Evolutionary conservation across 2,113 vertebrate genomes (phyloP).

Genomic region (Piaya cayana): DNA sequence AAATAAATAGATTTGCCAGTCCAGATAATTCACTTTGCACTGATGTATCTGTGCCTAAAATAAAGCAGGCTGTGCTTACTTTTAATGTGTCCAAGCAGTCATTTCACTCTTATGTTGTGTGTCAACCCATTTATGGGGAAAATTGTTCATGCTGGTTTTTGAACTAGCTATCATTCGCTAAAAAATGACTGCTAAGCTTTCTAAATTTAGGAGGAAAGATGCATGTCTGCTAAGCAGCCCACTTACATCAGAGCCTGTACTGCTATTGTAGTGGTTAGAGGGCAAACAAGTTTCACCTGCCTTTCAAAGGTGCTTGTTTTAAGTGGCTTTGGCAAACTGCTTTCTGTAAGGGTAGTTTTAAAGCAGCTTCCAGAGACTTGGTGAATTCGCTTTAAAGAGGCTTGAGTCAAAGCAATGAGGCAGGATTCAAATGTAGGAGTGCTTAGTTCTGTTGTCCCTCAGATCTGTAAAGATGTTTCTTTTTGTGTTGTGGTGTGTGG

Average conservation of each 20-base stretch:
- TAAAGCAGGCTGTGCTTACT: slow-evolving; percentile 17
- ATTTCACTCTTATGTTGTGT: neutral
- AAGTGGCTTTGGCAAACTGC: neutral
- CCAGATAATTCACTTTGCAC: neutral
- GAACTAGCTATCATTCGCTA: neutral
- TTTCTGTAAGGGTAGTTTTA: neutral
- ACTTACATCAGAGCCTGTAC: neutral
- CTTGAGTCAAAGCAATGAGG: neutral
- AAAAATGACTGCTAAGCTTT: neutral
- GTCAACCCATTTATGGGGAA: slow-evolving; percentile 39
- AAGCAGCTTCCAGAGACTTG: neutral
- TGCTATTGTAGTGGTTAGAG: neutral
- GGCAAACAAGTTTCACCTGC: neutral
- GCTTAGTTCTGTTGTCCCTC: neutral
- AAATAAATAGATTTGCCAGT: neutral
- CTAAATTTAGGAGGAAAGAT: neutral
- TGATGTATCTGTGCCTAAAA: slow-evolving; percentile 26
- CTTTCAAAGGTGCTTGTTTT: neutral
- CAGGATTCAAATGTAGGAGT: neutral
- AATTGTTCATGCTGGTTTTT: neutral
- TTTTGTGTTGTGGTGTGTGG: neutral
- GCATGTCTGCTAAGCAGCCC: neutral
- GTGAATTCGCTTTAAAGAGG: neutral
- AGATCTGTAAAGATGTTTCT: neutral
- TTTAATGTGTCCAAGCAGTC: neutral